Percentiles rank a stretch among this genome's conserved stretches.
Conservation (phyloP, 2,113 vertebrate genomes). For the Myotis brandtii region DNA sequence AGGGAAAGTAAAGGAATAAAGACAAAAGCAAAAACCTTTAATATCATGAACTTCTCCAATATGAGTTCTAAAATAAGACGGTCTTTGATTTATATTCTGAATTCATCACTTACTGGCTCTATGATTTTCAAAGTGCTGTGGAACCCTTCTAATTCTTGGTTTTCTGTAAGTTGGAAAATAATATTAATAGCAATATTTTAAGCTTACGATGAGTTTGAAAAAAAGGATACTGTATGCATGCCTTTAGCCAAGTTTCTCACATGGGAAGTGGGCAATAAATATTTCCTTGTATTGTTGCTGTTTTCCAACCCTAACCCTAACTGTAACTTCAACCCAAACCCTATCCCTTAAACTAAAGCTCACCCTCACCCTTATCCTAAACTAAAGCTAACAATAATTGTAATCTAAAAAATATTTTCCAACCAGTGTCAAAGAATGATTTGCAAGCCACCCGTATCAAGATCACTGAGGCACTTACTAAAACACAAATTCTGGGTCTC, state of each 20-base stretch:
- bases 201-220: background rate
- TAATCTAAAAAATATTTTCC: background rate
- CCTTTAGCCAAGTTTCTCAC: background rate
- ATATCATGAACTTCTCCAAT: background rate
- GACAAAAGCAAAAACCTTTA: slow-evolving; percentile 67
- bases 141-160: background rate
- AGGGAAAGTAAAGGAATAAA: slow-evolving; percentile 66
- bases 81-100: slow-evolving; percentile 2
- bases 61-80: background rate
- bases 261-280: background rate
- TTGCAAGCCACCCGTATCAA: background rate
- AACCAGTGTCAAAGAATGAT: background rate
- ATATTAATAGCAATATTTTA: background rate
- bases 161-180: background rate
- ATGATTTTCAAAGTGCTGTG: background rate
- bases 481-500: background rate
- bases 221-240: background rate
- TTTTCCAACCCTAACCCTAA: background rate
- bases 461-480: background rate
- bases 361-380: background rate
- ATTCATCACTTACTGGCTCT: background rate
- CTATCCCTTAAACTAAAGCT: background rate
- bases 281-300: background rate
- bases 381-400: background rate
- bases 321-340: background rate